Evolutionary conservation across 2,888 invertebrate species (phyloP).

Genomic region (Mesochorus sp.): DNA sequence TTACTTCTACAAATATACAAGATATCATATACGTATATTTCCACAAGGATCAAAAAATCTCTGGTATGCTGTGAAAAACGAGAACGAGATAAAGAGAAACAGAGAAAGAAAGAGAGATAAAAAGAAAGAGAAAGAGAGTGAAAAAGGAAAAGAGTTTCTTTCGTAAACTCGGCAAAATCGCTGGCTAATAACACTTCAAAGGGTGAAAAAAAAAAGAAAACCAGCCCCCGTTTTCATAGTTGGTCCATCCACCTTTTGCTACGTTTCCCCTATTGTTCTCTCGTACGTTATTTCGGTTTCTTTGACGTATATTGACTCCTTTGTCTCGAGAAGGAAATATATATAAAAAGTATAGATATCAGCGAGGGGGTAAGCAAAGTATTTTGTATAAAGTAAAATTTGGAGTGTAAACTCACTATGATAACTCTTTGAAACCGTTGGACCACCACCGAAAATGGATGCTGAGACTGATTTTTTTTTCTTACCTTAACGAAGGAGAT

Average conservation of each 20-base stretch:
- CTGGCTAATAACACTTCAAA: slow-evolving; percentile 69
- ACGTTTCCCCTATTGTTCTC: neutral
- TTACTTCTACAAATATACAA: slow-evolving; percentile 79
- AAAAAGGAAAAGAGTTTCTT: slow-evolving; percentile 7
- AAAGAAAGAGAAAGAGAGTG: neutral
- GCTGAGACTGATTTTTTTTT: neutral
- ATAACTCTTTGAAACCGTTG: too few species aligned
- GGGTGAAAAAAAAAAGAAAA: slow-evolving; percentile 45
- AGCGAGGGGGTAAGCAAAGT: neutral
- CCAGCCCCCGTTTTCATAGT: slow-evolving; percentile 12
- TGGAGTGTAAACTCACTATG: neutral
- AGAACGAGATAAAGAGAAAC: neutral
- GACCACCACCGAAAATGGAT: neutral
- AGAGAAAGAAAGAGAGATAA: neutral
- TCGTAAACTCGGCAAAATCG: slow-evolving; percentile 63
- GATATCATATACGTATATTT: slow-evolving; percentile 72
- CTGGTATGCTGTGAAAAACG: slow-evolving; percentile 3
- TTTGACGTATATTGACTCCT: slow-evolving; percentile 28
- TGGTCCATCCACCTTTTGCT: neutral
- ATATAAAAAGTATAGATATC: too few species aligned
- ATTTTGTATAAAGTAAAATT: neutral
- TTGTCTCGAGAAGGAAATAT: slow-evolving; percentile 15
- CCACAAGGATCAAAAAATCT: slow-evolving; percentile 67
- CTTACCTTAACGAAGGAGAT: too few species aligned
- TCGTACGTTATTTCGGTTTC: slow-evolving; percentile 21